Base-by-base conservation (phyloP, 2,888 invertebrate species). In the Trichopria drosophilae region DNA sequence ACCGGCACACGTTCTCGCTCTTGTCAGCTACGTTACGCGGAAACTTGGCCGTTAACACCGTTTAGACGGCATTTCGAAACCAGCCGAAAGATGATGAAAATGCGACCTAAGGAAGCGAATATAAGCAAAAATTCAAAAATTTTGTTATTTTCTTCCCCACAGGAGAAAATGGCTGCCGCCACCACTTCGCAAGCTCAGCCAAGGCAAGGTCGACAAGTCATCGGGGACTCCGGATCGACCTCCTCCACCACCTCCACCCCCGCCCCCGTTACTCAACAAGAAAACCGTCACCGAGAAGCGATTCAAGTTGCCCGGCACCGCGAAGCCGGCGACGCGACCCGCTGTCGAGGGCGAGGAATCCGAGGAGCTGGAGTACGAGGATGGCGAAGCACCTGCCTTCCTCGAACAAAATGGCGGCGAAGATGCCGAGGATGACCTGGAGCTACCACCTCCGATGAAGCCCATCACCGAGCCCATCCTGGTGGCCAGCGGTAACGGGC, bases 401-500 rank as follows among this genome's bases (percentile, higher is more conserved):
- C 69, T 79, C 48, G 76, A 81, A 31, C 78, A 81, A 45, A 79
- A 80, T 40, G 80, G 80, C 47, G 81, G 84, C 47, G 91, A 91
- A 67, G 91, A 90, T 67, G 83, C 79, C 10, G 88, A 88, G 60
- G 87, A 87, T 59, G 90, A 91, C 69, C 82, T 92, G 10, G 94
- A 93, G 77, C 79, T 95, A 63, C 96, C 95, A 43, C 95, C 96
- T 24, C 94, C 95, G 2, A 95, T 95, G 96, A 91, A 93, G 71
- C 92, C 92, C n/a, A 90, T 93, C 62, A 88, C 90, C 73, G 92
- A 89, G 67, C 78, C 80, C 23, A 77, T 80, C 41, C 73, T 80
- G 43, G 77, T 78, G 6, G 67, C 77, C 49, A 46, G 55, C 13
- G 69, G 71, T 15, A 72, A 74, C 18, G 77, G 78, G 51, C 58